Evolutionary conservation across 2,113 vertebrate species (phyloP), one percentile per base, ranked within the genome.

Genomic region (Gymnogyps californianus): DNA sequence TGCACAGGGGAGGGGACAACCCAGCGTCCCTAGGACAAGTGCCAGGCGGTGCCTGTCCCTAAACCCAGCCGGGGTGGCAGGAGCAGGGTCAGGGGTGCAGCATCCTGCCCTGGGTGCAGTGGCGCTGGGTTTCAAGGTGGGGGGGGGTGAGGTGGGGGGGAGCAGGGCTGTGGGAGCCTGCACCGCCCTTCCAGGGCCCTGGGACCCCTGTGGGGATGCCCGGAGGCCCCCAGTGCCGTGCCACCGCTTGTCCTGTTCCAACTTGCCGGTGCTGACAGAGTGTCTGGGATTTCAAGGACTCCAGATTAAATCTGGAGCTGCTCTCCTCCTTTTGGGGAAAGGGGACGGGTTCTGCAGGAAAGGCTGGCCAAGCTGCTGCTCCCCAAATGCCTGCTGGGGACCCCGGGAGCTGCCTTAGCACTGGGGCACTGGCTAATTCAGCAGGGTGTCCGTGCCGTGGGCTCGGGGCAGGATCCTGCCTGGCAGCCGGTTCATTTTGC

Each of bases 381-480:
- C 77, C 87, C 51, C 78, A 87, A 1, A 51, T 0, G 0, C 64
- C 51, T 46, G 24, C 54, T 57, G 87, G 59, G 69, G 34, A 44
- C 51, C 28, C 49, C 1, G 0, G 21, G 61, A 69, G 81, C 31
- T 62, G 76, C 26, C 44, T 29, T 17, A 34, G 82, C 34, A 4
- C 16, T 0, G 4, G 32, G 76, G 47, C 32, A 4, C 42, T 26
- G 78, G 12, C 20, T 54, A 20, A 24, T 34, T 31, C 46, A 1
- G 20, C 0, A 1, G 46, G 46, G 36, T 42, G 32, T 49, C 22
- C 0, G 0, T 69, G 85, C 81, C 9, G 0, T 3, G 34, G 51
- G 70, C 18, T 58, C 4, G 40, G 40, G 51, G 72, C 51, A 66
- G 32, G 44, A 77, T 9, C 42, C 31, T 34, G 31, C 70, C 40